Evolutionary conservation across 2,797 vertebrate species (phyloP).

Genomic region (Salarias fasciatus): DNA sequence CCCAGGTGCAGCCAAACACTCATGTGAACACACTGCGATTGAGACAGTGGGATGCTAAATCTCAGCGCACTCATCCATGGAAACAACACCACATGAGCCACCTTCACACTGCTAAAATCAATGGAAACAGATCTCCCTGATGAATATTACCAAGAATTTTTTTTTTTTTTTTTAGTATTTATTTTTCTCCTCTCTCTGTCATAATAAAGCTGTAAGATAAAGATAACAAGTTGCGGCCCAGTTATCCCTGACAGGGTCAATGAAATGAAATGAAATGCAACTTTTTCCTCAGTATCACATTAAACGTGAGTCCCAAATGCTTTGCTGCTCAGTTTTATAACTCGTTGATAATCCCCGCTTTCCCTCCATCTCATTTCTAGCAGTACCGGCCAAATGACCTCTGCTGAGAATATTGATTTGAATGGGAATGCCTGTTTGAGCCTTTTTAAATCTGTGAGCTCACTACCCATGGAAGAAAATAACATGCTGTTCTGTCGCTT

Average conservation of each 20-base stretch:
- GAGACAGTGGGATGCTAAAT: conserved; percentile 40
- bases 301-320: conserved; percentile 28
- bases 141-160: conserved; percentile 8
- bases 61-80: conserved; percentile 50
- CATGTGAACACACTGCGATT: not conserved
- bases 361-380: conserved; percentile 32
- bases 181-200: too few species aligned
- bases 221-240: not conserved
- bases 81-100: conserved; percentile 28
- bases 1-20: conserved; percentile 23
- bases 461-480: conserved; percentile 59
- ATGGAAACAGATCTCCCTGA: conserved; percentile 8
- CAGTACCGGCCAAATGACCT: conserved; percentile 44
- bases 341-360: conserved; percentile 30
- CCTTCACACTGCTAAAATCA: conserved; percentile 22
- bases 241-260: not conserved
- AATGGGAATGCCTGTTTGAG: conserved; percentile 52
- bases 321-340: conserved; percentile 35
- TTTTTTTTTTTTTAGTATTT: too few species aligned
- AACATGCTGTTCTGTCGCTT: conserved; percentile 67
- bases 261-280: conserved; percentile 17
- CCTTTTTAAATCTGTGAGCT: conserved; percentile 57
- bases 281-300: conserved; percentile 20
- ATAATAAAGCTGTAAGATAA: not conserved
- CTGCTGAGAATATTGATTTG: conserved; percentile 60